Conservation (phyloP, 2,888 invertebrate species). For the Watsonalla cultraria region DNA sequence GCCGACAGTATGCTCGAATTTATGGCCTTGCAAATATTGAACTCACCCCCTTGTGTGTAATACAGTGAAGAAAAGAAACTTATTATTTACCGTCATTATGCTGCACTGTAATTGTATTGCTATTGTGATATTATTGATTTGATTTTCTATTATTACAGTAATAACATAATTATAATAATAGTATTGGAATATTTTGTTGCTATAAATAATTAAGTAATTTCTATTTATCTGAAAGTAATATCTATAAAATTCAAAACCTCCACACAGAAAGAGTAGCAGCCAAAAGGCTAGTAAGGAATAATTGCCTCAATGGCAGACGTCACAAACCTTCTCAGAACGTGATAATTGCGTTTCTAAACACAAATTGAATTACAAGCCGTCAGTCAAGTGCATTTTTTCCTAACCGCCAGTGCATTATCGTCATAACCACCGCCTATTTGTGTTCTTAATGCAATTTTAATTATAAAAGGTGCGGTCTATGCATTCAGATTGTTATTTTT, state of each 20-base stretch:
- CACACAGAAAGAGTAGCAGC: too few relatives aligned
- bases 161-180: not conserved
- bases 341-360: slow-evolving; percentile 36
- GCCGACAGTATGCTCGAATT: slow-evolving; percentile 75
- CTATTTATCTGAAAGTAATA: too few relatives aligned
- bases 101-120: slow-evolving; percentile 48
- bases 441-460: slow-evolving; percentile 76
- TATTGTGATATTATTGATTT: slow-evolving; percentile 31
- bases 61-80: slow-evolving; percentile 52
- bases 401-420: slow-evolving; percentile 61
- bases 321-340: slow-evolving; percentile 18
- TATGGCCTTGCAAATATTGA: slow-evolving; percentile 68
- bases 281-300: too few relatives aligned
- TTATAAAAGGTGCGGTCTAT: slow-evolving; percentile 69
- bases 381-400: slow-evolving; percentile 54
- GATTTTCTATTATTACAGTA: slow-evolving; percentile 8
- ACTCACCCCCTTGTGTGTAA: slow-evolving; percentile 45
- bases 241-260: too few relatives aligned
- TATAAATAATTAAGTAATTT: too few relatives aligned
- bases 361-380: slow-evolving; percentile 44
- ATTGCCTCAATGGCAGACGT: not conserved
- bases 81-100: slow-evolving; percentile 39
- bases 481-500: slow-evolving; percentile 74
- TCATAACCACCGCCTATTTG: slow-evolving; percentile 58
- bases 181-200: too few relatives aligned